These are phyloP conservation scores for Polypedilum pembai DNA, from an alignment of 1,140 invertebrate genomes.

Conservation along the genomic window DNA sequence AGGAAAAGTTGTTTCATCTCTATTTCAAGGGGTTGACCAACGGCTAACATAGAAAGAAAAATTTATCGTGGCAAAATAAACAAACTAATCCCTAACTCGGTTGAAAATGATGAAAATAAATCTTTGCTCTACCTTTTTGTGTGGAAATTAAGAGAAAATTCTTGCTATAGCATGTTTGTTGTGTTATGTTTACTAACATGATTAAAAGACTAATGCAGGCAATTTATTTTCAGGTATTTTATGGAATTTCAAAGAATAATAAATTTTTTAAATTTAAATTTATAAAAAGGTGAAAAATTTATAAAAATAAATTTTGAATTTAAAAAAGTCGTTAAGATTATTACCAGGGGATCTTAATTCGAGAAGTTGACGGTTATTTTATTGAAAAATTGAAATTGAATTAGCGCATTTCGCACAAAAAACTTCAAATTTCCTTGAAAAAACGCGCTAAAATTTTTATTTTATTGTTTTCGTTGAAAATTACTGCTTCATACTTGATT, in stretches of 20 bases:
- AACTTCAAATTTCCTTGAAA: too few relatives aligned
- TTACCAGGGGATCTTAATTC: too few relatives aligned
- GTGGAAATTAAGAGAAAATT: neutral
- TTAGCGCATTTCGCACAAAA: too few relatives aligned
- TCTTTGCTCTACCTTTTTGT: neutral
- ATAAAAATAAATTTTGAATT: too few relatives aligned
- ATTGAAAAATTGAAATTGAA: too few relatives aligned
- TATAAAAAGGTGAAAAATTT: too few relatives aligned
- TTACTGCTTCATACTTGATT: neutral
- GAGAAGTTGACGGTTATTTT: too few relatives aligned
- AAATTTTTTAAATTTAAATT: neutral
- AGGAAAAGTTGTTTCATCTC: neutral
- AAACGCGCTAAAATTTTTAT: neutral
- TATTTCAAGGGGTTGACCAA: neutral
- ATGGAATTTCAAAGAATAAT: too few relatives aligned
- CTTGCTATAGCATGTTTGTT: neutral
- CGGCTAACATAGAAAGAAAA: neutral
- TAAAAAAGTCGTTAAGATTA: too few relatives aligned
- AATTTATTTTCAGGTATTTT: neutral
- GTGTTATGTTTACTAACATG: conserved; percentile 4
- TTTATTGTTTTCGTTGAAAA: too few relatives aligned
- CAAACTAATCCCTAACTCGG: neutral
- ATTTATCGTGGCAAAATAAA: conserved; percentile 13
- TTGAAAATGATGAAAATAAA: neutral
- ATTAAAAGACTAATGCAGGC: conserved; percentile 12